phyloP scores from a whole-genome alignment of 2,113 vertebrate genomes.

The Lethenteron camtschaticum region DNA sequence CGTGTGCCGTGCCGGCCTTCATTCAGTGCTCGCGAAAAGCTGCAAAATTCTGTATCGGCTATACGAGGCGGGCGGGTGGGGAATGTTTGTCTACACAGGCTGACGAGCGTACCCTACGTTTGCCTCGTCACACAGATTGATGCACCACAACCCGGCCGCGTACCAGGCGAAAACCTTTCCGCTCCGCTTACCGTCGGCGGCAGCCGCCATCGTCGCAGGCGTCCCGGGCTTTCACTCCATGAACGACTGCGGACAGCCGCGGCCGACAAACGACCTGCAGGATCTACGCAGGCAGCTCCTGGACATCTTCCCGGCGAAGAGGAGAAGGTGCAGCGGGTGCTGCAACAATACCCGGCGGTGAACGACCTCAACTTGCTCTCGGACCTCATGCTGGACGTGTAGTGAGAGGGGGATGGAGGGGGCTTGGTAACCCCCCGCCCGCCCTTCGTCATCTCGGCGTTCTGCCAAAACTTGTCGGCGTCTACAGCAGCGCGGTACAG shows the following conservation, averaged over 20 bases:
- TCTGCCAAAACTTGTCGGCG: too few species aligned
- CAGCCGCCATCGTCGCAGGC: not conserved
- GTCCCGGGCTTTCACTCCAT: conserved; percentile 5
- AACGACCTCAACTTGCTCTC: conserved; percentile 41
- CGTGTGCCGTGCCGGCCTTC: too few species aligned
- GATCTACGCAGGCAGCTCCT: conserved; percentile 26
- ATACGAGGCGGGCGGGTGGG: too few species aligned
- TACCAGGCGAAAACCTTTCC: too few species aligned
- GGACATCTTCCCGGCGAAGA: conserved; percentile 43
- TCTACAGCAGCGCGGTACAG: too few species aligned
- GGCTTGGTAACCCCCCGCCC: not conserved
- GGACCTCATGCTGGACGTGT: conserved; percentile 28
- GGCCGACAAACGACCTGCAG: conserved; percentile 22
- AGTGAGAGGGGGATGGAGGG: conserved; percentile 2
- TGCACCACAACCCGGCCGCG: too few species aligned
- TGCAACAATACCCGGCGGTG: conserved; percentile 28
- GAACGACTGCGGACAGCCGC: conserved; percentile 11
- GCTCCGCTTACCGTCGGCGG: not conserved
- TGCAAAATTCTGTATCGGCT: too few species aligned
- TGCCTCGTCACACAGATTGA: not conserved
- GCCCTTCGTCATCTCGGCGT: too few species aligned
- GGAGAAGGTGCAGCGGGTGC: conserved; percentile 31
- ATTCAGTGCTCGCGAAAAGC: too few species aligned
- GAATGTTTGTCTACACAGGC: too few species aligned
- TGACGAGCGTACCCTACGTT: too few species aligned